Evolutionary conservation across 2,888 invertebrate genomes (phyloP), one percentile per base, ranked within the genome.

Genomic region (Amblyjoppa proteus): DNA sequence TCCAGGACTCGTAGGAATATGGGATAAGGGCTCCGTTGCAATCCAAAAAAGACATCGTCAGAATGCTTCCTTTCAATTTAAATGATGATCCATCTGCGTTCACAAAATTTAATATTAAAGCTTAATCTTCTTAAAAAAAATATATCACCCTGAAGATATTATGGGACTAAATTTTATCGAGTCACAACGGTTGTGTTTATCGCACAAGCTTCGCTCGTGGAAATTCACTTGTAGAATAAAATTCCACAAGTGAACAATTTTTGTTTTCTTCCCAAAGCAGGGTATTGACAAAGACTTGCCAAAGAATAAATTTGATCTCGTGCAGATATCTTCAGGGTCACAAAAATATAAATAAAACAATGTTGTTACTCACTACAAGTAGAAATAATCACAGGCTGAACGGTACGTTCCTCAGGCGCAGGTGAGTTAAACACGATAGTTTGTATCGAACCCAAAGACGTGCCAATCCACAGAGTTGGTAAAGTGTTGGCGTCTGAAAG

Each of bases 381-480:
- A 93, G 98, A 97, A 90, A 98, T 97, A 92, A 97, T 96, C 89
- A 98, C 97, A 77, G 98, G 97, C 94, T 98, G 98, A 88, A 97
- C 96, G 93, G 97, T 96, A 92, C 98, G 95, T 94, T 98, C 98
- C 77, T 96, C 95, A 92, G 97, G 97, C 85, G 97, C 96, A 89
- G 97, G 96, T 88, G 96, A 93, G 93, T 96, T 97, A 93, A 99
- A 96, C 94, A 97, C 96, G 94, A 99, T 97, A 87, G 99, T 98
- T 92, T 99, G 96, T 93, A 99, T 98, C 84, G 99, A 99, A 91
- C 99, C 99, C 91, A 98, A 96, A 94, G 98, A 98, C 90, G 99
- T 99, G 91, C 99, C 99, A 91, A 99, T 97, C 99, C 99, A 99
- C 89, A 99, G 95, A 90, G 99, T 99, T 89, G 99, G 99, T 93